Evolutionary conservation across 2,113 vertebrate species (phyloP), one percentile per base, ranked within the genome.

Genomic region (Toxotes chatareus): DNA sequence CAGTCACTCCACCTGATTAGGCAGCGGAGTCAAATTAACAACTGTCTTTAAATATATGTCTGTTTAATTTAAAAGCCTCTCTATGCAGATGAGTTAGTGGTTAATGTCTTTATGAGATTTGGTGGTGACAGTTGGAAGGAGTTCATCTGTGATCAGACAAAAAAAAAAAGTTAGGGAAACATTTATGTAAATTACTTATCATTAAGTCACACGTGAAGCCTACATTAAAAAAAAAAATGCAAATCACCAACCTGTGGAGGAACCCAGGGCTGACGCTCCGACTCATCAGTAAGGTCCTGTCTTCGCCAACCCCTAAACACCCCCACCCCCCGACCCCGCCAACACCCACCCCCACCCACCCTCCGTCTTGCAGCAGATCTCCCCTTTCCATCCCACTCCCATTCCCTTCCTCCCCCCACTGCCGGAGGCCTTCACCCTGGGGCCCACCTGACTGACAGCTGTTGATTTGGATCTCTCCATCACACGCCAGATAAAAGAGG

Each of bases 401-500:
- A 46, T 7, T 36, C 46, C 51, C 47, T 0, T 8, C 67, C 51
- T 19, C 70, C 55, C 68, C 68, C 75, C 71, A 32, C 56, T 7
- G 73, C 85, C 62, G 47, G 76, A 85, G 90, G 85, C 89, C 90
- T 88, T 89, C 78, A 56, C 91, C 92, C 85, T 62, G 68, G 79
- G 83, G 88, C 86, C 90, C 82, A 69, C 61, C 89, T 93, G 91
- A 92, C 86, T 91, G 92, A 91, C 90, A 92, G 90, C 91, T 91
- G 89, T 93, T 92, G 89, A 92, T 92, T 92, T 89, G 89, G 90
- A 92, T 90, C 91, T 92, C 89, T 89, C 86, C 89, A 92, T 94
- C 92, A 89, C 82, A 42, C 64, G 55, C 67, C 83, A 87, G 91
- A 93, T 93, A 91, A 94, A 93, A 88, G 74, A 71, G 61, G 84